These are phyloP conservation scores for Promerops cafer DNA, from an alignment of 2,113 vertebrate species.

Conservation along the genomic window DNA sequence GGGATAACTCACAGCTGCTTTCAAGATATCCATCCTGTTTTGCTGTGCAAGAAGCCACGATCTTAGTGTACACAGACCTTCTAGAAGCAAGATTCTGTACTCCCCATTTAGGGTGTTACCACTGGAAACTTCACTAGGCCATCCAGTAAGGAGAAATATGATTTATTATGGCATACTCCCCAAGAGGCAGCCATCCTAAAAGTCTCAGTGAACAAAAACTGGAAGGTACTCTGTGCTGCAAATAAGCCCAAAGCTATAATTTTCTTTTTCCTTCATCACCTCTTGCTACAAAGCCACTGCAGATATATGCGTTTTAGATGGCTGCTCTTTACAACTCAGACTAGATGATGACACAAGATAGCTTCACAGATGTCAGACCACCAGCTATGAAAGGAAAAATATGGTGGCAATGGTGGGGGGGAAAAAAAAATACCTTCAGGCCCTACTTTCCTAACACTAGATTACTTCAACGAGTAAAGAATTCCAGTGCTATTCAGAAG, in stretches of 20 bases:
- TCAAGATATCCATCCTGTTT: background rate
- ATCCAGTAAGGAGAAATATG: background rate
- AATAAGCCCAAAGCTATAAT: background rate
- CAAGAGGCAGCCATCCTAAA: background rate
- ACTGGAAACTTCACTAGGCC: background rate
- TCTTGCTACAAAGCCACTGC: background rate
- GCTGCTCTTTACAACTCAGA: background rate
- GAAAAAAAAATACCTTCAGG: background rate
- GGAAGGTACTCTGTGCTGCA: background rate
- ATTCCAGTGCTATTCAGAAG: background rate
- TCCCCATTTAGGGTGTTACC: background rate
- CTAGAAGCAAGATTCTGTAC: background rate
- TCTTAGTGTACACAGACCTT: background rate
- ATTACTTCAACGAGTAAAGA: background rate
- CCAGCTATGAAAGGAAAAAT: background rate
- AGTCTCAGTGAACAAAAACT: background rate
- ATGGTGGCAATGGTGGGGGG: background rate
- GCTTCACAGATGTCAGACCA: background rate
- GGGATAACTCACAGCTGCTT: background rate
- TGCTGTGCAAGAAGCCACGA: rapidly evolving
- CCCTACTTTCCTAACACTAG: background rate
- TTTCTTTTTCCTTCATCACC: background rate
- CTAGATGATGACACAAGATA: background rate
- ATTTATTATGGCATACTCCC: background rate
- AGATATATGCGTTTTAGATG: background rate